Conservation (phyloP, 2,888 invertebrate genomes). For the Cyrtodaria siliqua region DNA sequence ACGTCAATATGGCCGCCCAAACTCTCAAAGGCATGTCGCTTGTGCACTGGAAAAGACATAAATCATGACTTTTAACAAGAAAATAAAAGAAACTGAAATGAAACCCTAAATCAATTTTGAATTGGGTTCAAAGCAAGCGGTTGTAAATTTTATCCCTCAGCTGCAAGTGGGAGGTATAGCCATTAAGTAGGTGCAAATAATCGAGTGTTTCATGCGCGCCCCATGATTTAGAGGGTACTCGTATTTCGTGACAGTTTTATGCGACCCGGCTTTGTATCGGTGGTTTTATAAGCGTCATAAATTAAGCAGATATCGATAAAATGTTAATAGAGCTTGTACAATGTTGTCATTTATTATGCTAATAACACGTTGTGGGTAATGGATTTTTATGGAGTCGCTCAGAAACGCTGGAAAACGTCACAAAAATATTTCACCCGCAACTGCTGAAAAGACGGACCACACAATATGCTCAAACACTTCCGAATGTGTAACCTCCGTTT, state of each 20-base stretch:
- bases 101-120: constrained; percentile 64
- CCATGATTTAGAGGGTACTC: constrained; percentile 54
- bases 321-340: constrained; percentile 64
- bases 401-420: too few relatives aligned
- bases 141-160: constrained; percentile 60
- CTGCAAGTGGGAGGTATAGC: constrained; percentile 62
- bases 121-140: constrained; percentile 57
- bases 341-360: constrained; percentile 66
- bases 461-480: too few relatives aligned
- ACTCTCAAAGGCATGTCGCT: constrained; percentile 49
- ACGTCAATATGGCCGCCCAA: constrained; percentile 62
- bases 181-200: constrained; percentile 66
- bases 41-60: constrained; percentile 45
- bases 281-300: constrained; percentile 65
- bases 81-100: constrained; percentile 60
- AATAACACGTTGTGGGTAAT: constrained; percentile 54
- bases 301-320: constrained; percentile 65
- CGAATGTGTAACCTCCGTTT: too few relatives aligned
- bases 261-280: constrained; percentile 52
- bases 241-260: constrained; percentile 63
- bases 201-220: constrained; percentile 61
- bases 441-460: too few relatives aligned
- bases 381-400: background rate
- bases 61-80: constrained; percentile 51
- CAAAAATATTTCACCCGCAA: too few relatives aligned